Evolutionary conservation across 2,113 vertebrate species (phyloP), one percentile per base, ranked within the genome.

Genomic region (Hassar affinis): DNA sequence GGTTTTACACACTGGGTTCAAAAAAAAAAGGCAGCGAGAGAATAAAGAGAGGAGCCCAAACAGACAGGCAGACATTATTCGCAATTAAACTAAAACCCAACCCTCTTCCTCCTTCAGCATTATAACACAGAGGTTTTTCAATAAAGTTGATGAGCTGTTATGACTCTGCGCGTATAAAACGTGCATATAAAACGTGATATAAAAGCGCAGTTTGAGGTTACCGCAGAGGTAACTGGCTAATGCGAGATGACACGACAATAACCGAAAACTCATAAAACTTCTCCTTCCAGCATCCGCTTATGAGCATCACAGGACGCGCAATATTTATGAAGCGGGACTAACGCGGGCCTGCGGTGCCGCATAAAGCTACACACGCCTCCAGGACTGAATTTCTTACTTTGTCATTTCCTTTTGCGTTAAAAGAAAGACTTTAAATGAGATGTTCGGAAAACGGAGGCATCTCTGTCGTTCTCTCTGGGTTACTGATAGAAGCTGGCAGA

Each of bases 191-290:
- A 83, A 78, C 81, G 51, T 62, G n/a, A 74, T 74, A 59, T 45
- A 82, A 82, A 61, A 35, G 35, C 52, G 51, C 49, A 57, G 66
- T 59, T 57, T 18, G 33, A 79, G 83, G 38, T 68, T 84, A 69
- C n/a, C 42, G 64, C 64, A 35, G 64, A 79, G 52, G 64, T 79
- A 84, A 72, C 30, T 35, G 25, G 76, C 83, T 84, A 84, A 79
- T 84, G 17, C 0, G 42, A 84, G 76, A 56, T 18, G 83, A 84
- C 76, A 71, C 78, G 14, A 71, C 76, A 78, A 79, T 79, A 69
- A 79, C 64, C 52, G 38, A 84, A 42, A 84, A 78, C 82, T 83
- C 76, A 79, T 79, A 84, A 84, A 84, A 79, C 49, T 56, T 79
- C 83, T 79, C 52, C 83, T 84, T 59, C 76, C 76, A 79, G 62